Evolutionary conservation across 2,888 invertebrate genomes (phyloP).

Genomic region (Ceraclea dissimilis): DNA sequence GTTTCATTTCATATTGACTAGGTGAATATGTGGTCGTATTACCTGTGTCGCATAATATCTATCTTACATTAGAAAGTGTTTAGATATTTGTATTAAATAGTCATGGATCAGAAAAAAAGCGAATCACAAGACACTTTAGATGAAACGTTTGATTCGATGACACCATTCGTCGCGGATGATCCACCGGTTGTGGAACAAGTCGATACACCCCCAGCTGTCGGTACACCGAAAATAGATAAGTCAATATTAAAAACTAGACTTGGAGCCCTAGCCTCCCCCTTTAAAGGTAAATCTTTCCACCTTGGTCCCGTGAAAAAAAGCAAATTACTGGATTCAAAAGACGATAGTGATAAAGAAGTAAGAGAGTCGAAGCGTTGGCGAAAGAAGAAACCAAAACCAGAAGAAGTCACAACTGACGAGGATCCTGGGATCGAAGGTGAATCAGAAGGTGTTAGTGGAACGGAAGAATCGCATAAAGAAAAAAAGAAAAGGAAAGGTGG

Average conservation of each 20-base stretch:
- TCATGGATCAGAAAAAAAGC: conserved; percentile 3
- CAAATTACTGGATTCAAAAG: conserved; percentile 34
- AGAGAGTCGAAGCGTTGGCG: conserved; percentile 48
- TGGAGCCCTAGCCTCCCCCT: conserved; percentile 44
- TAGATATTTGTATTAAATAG: background rate
- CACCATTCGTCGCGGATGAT: conserved; percentile 15
- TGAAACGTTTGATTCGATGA: conserved; percentile 20
- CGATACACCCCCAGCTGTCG: conserved; percentile 29
- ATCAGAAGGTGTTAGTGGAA: conserved; percentile 29
- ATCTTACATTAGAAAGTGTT: background rate
- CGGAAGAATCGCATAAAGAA: conserved; percentile 37
- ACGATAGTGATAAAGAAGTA: conserved; percentile 42
- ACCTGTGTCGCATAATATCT: background rate
- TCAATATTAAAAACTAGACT: conserved; percentile 46
- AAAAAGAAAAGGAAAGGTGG: conserved; percentile 39
- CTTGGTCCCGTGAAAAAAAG: conserved; percentile 42
- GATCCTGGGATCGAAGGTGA: conserved; percentile 14
- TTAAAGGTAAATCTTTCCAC: conserved; percentile 49
- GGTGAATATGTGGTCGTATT: conserved; percentile 11
- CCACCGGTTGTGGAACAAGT: conserved; percentile 16
- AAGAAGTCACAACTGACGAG: conserved; percentile 14
- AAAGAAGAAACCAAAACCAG: conserved; percentile 38
- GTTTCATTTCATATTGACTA: conserved; percentile 8
- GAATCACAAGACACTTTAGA: conserved; percentile 19
- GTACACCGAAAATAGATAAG: conserved; percentile 30